phyloP scores from a whole-genome alignment of 1,140 invertebrate genomes.

The Micrasema longulum region DNA sequence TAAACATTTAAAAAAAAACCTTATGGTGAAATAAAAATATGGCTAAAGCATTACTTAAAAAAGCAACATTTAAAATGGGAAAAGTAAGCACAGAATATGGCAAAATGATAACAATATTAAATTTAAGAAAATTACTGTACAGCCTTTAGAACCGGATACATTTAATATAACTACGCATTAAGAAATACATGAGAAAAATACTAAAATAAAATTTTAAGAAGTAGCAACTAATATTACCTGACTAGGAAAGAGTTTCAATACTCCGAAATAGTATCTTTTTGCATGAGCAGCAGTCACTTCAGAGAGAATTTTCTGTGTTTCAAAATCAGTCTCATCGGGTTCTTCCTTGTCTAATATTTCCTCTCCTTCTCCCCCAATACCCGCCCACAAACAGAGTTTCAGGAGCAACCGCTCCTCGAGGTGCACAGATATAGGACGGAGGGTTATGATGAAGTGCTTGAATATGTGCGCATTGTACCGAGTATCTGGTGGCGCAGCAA shows the following conservation, averaged over 20 bases:
- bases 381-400: slow-evolving; percentile 76
- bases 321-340: slow-evolving; percentile 81
- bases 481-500: slow-evolving; percentile 68
- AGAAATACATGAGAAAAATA: too few species aligned
- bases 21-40: too few species aligned
- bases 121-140: too few species aligned
- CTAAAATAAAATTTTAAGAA: too few species aligned
- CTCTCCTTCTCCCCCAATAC: slow-evolving; percentile 74
- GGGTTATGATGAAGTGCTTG: slow-evolving; percentile 82
- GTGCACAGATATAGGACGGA: slow-evolving; percentile 87
- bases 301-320: slow-evolving; percentile 80
- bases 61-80: too few species aligned
- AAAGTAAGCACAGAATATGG: too few species aligned
- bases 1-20: too few species aligned
- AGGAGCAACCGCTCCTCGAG: slow-evolving; percentile 91
- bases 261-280: slow-evolving; percentile 91
- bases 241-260: slow-evolving; percentile 83
- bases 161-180: too few species aligned
- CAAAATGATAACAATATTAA: too few species aligned
- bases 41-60: too few species aligned
- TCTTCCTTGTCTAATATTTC: slow-evolving; percentile 64
- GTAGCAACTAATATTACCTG: too few species aligned
- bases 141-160: too few species aligned
- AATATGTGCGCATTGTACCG: slow-evolving; percentile 66
- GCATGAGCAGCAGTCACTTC: slow-evolving; percentile 84